Evolutionary conservation across 2,797 vertebrate genomes (phyloP).

Genomic region (Dromococcyx pavoninus): DNA sequence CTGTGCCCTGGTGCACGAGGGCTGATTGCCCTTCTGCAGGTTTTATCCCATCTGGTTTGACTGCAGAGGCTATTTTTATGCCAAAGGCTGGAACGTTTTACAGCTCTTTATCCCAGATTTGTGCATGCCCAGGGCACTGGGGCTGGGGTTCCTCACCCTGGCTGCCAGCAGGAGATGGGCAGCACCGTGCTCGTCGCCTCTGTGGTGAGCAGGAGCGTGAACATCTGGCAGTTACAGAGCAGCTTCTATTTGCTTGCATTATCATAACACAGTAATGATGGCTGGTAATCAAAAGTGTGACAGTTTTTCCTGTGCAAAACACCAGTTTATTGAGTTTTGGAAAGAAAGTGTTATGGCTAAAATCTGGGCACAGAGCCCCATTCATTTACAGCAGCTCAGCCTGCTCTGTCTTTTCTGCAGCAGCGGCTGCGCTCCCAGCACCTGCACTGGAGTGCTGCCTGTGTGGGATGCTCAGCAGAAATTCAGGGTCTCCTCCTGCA

Average conservation of each 20-base stretch:
- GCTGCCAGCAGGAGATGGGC: not conserved
- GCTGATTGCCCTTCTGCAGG: not conserved
- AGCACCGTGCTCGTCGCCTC: not conserved
- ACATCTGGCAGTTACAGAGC: constrained; percentile 6
- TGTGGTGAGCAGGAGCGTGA: not conserved
- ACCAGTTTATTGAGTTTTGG: not conserved
- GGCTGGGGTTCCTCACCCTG: not conserved
- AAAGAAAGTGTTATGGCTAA: not conserved
- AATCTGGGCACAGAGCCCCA: not conserved
- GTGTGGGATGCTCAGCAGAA: not conserved
- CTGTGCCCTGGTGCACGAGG: not conserved
- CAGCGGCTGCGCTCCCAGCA: not conserved
- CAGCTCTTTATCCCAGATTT: not conserved
- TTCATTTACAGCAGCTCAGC: not conserved
- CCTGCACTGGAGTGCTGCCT: not conserved
- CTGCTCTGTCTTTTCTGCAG: not conserved
- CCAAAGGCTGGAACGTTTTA: not conserved
- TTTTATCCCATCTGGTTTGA: not conserved
- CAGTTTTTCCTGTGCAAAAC: not conserved
- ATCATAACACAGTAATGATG: not conserved
- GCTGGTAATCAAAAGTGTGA: constrained; percentile 14
- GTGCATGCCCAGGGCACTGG: accelerated
- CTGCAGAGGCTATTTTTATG: not conserved
- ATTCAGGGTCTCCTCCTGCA: not conserved
- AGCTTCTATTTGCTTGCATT: not conserved